Evolutionary conservation across 2,113 vertebrate species (phyloP), one percentile per base, ranked within the genome.

Genomic region (Smithornis capensis): DNA sequence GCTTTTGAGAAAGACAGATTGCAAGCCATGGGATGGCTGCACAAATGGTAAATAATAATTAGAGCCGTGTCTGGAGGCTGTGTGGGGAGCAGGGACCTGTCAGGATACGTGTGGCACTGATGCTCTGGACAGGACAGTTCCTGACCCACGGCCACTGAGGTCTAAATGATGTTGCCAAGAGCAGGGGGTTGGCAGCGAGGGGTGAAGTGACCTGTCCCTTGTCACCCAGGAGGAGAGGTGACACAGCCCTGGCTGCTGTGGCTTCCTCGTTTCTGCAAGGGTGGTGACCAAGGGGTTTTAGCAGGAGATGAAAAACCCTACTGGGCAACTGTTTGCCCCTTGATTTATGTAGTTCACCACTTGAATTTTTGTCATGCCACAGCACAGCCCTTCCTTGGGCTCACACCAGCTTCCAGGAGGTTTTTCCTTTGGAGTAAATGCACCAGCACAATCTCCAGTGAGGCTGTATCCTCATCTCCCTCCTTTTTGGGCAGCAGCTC

Each of bases 1-100:
- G 35, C 42, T 92, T 90, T 69, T 49, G 87, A 74, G 88, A 40
- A 74, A 93, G 95, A 92, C 37, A 3, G 95, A 92, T 92, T 6
- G 76, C 16, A 0, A 53, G 89, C 5, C 63, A 47, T 1, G 16
- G 74, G 37, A 23, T 33, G 83, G 86, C 91, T 85, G 90, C 83
- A n/a, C 44, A 19, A 68, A 21, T 5, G 12, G 76, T 88, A 88
- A 93, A 92, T 88, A 90, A 88, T 73, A 63, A 91, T 89, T 62
- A 74, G 76, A 57, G 80, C 73, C 1, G 0, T 8, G 76, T 57
- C 87, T 70, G 91, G 80, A 67, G 87, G 83, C 87, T 59, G 84
- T 2, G 24, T 4, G 31, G 65, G 84, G 73, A 84, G 74, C 85
- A 27, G 85, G 56, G 77, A 37, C 90, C 89, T 12, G 44, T 25